Evolutionary conservation across 2,113 vertebrate genomes (phyloP), one percentile per base, ranked within the genome.

Genomic region (Eptatretus burgeri): DNA sequence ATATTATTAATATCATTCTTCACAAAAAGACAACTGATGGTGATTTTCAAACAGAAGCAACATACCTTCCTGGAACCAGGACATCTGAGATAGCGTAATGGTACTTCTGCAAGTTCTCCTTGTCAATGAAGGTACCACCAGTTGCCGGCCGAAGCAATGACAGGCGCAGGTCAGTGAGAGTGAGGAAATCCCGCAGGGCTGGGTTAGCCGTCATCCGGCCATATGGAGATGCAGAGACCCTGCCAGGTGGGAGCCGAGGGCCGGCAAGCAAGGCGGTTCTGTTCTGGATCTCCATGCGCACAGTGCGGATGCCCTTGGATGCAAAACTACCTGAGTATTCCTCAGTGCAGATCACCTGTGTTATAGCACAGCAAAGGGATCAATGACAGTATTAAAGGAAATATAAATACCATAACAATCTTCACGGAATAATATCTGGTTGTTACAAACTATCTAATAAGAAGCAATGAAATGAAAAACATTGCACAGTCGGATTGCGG

Each of bases 81-180:
- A 98, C 79, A 78, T 98, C 95, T 73, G 91, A 95, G 74, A 98
- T 83, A 14, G 87, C 86, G 1, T 95, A 98, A 79, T 94, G 95
- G 72, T 98, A 98, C 74, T 94, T 98, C 70, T 84, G 80, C 69
- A 98, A 74, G 75, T 98, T 95, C 72, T 94, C 87, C 41, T 83
- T 78, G 78, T 98, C 88, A 68, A 95, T 84, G 0, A 91, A 95
- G 64, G 91, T 98, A 70, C 91, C 91, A 0, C 89, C 91, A 16
- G 93, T 82, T 1, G 91, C 83, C 0, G 91, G 91, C 50, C 78
- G 77, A 67, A 98, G 77, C 66, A 98, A 78, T 14, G 84, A 76
- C 72, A 98, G 69, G 68, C 89, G 77, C 71, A 98, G 79, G 76
- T 91, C 83, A 1, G 91, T 98, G 68, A 93, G 74, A 13, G 86